phyloP scores from a whole-genome alignment of 2,797 vertebrate genomes.

The Pseudochirops cupreus region DNA sequence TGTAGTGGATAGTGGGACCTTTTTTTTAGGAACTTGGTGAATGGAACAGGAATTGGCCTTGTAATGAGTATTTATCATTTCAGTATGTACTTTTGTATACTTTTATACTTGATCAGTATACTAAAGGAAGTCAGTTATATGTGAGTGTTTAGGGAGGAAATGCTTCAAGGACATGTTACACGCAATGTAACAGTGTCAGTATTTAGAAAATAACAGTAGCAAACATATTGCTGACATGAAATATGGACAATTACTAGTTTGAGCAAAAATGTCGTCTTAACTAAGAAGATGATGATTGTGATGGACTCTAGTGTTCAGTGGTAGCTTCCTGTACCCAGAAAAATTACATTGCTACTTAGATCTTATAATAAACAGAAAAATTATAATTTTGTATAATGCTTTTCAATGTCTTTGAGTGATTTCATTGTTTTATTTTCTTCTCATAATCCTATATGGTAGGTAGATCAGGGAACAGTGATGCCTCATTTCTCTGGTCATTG shows the following conservation, averaged over 20 bases:
- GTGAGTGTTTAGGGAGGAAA: neutral
- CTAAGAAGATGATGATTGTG: neutral
- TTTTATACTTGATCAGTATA: constrained; percentile 48
- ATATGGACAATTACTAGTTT: constrained; percentile 57
- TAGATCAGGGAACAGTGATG: neutral
- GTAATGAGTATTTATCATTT: constrained; percentile 44
- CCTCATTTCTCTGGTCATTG: neutral
- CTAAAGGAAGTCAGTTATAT: constrained; percentile 25
- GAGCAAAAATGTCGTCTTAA: constrained; percentile 51
- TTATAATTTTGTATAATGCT: constrained; percentile 16
- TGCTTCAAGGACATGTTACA: constrained; percentile 25
- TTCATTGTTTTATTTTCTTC: neutral
- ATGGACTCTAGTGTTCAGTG: constrained; percentile 19
- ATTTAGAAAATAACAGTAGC: constrained; percentile 4
- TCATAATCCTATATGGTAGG: neutral
- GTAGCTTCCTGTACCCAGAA: constrained; percentile 29
- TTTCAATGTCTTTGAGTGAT: constrained; percentile 47
- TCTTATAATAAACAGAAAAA: constrained; percentile 20
- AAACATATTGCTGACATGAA: constrained; percentile 22
- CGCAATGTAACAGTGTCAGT: constrained; percentile 46
- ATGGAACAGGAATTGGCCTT: neutral
- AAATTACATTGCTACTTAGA: constrained; percentile 41
- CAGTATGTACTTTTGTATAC: constrained; percentile 38
- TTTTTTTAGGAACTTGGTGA: constrained; percentile 36
- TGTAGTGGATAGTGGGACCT: neutral